Base-by-base conservation (phyloP, 2,888 invertebrate species). In the Girardia tigrina region DNA sequence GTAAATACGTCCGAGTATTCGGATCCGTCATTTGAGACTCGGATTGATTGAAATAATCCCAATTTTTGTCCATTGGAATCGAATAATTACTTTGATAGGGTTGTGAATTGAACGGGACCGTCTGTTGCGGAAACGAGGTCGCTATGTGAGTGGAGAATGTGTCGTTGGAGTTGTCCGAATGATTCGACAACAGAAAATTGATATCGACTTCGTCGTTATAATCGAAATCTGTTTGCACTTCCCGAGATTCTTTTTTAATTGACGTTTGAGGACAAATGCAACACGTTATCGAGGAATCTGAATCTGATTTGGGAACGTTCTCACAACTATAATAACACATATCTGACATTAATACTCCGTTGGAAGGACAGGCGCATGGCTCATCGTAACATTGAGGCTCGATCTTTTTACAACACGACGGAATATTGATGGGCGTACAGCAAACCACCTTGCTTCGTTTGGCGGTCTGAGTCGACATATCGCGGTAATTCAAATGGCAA, bases 211-310 rank as follows among this genome's bases (percentile, higher is more conserved):
- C 36, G 26, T 75, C 72, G 12, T 23, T 12, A 23, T 14, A 29
- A n/a, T 74, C 75, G 26, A 74, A 74, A 26, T 75, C 75, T 6
- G 75, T 75, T 28, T 75, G 75, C 74, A 75, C 75, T n/a, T 29
- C 42, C 16, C 26, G 72, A 29, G 72, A 56, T 56, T 56, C 56
- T 56, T n/a, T 56, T 16, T 56, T 56, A 56, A 56, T 36, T 36
- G 36, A 36, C 36, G 36, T 8, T 16, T 36, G 36, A 36, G 36
- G 36, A 36, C 36, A 36, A 36, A 36, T 16, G 36, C 36, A 36
- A 36, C 36, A 36, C 8, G 36, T 36, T 12, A 36, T 36, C 8
- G 12, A 12, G 36, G 36, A 36, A 36, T 36, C 36, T 8, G 36
- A 16, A 36, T 36, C 36, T 8, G 36, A 16, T 36, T 36, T 36